phyloP scores from a whole-genome alignment of 2,888 invertebrate genomes.

The Galeopsomyia nigrocyanea region DNA sequence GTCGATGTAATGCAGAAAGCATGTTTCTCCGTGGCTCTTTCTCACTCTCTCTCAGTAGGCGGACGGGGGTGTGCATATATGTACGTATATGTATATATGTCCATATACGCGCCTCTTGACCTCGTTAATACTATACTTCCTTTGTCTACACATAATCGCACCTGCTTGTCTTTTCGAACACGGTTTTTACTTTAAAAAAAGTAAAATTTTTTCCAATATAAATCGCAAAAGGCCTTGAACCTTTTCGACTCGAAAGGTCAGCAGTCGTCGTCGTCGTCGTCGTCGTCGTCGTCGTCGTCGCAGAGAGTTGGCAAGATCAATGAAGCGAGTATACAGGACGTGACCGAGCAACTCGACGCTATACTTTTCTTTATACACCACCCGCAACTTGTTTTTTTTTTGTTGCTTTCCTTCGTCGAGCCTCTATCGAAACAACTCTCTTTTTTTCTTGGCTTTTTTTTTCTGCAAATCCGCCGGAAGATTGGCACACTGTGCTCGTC shows the following conservation, averaged over 20 bases:
- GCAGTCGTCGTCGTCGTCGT: too few relatives aligned
- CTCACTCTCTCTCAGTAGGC: neutral
- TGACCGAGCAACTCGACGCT: constrained; percentile 32
- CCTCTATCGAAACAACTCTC: too few relatives aligned
- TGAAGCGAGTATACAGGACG: constrained; percentile 27
- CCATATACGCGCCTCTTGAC: constrained; percentile 57
- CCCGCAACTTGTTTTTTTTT: neutral
- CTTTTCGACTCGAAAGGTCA: too few relatives aligned
- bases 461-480: too few relatives aligned
- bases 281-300: too few relatives aligned
- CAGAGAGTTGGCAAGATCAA: too few relatives aligned
- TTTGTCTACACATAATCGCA: neutral
- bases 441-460: neutral
- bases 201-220: neutral
- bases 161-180: constrained; percentile 9
- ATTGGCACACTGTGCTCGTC: too few relatives aligned
- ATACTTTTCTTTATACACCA: too few relatives aligned
- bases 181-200: constrained; percentile 39
- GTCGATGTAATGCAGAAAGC: constrained; percentile 68
- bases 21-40: constrained; percentile 52
- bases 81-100: too few relatives aligned
- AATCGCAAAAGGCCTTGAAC: too few relatives aligned
- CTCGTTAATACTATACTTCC: constrained; percentile 57
- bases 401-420: neutral
- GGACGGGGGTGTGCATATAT: constrained; percentile 15